Evolutionary conservation across 2,888 invertebrate genomes (phyloP), one percentile per base, ranked within the genome.

Genomic region (Ectobius pallidus): DNA sequence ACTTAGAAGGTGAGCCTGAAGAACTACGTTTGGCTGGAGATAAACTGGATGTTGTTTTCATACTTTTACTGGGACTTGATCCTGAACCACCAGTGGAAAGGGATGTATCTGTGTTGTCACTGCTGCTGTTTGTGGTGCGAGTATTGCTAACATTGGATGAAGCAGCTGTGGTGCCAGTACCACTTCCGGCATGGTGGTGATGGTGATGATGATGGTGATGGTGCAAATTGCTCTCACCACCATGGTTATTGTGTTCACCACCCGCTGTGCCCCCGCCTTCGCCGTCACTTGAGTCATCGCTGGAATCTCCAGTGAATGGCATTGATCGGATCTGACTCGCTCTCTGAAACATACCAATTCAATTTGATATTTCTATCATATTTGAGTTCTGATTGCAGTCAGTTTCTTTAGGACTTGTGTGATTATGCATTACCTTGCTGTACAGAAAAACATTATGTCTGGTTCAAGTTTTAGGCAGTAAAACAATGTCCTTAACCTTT

Each of bases 281-380:
- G 32, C 96, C 96, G 80, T 97, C 97, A 11, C 96, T 96, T 1
- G 96, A 96, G 81, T 97, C 97, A 80, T 95, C 95, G 0, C 95
- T 95, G 3, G 96, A 96, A 79, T 97, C 97, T 1, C 96, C 97
- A 18, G 94, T 95, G 82, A 97, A 97, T 9, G 97, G 97, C 89
- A 96, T 95, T 58, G 96, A 96, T 78, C 97, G 88, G 78, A 97
- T 97, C 85, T 97, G 97, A 83, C 96, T 96, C 77, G 97, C 97
- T 79, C 96, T 90, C 90, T 92, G 83, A 1, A 80, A 78, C 74
- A 69, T 16, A 6, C 18, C 6, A 20, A 7, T 52, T 7, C 52
- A 18, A 52, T 52, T n/a, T n/a, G n/a, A n/a, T n/a, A n/a, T n/a
- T n/a, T n/a, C n/a, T n/a, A n/a, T n/a, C n/a, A n/a, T n/a, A n/a